Evolutionary conservation across 2,888 invertebrate species (phyloP), one percentile per base, ranked within the genome.

Genomic region (Antheraea yamamai): DNA sequence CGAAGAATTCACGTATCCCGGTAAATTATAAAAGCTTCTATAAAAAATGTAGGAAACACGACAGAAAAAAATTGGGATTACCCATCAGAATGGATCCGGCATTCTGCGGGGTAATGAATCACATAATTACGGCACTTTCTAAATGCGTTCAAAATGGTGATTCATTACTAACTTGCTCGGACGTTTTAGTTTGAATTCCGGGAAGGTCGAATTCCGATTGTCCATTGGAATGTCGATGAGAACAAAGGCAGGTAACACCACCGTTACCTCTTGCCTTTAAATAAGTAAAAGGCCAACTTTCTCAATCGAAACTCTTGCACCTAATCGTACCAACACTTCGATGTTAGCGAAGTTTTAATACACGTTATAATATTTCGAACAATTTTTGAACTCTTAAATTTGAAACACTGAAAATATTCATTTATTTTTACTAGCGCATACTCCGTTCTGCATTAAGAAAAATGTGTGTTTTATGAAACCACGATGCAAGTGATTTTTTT

Each of bases 111-210:
- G 2, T 23, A 23, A 61, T 66, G 64, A 66, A 66, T 66, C 64
- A 66, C 64, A 30, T 66, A 66, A 66, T 66, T 66, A 66, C 26
- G 26, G 16, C 64, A 66, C 64, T 66, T 66, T 66, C 64, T 66
- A 66, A 66, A 30, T 66, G 30, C 64, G 30, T 66, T 66, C 26
- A 16, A 66, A 66, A 66, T 4, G 6, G 30, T 66, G 64, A 66
- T 30, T 66, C 64, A 66, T 66, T 66, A 16, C 16, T 30, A 30
- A 66, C 64, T 66, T 66, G 26, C 26, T 30, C 18, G 23, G 23
- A 12, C 8, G 20, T 61, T 61, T 61, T 61, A 61, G 61, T 66
- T 66, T 16, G 64, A 66, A 66, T 66, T 66, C 64, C 26, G 26
- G 64, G 64, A 66, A 66, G 64, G 64, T 66, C 64, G 30, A 26